These are phyloP conservation scores for Cosmorhoe ocellata DNA, from an alignment of 2,888 invertebrate species.

Conservation along the genomic window DNA sequence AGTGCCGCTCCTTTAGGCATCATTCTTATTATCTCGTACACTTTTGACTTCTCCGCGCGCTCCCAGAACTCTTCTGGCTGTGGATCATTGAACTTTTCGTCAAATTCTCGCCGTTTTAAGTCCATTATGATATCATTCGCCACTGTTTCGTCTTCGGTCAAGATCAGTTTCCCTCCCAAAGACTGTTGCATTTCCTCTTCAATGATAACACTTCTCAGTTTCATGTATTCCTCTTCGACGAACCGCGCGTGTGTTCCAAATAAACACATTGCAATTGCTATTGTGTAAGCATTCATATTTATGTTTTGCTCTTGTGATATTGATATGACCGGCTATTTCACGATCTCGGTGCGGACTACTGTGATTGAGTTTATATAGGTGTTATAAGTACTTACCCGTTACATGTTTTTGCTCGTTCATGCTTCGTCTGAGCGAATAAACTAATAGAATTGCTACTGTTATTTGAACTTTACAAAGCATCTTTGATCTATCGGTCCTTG, in stretches of 20 bases:
- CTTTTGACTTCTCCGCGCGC: constrained; percentile 83
- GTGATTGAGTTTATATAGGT: constrained; percentile 10
- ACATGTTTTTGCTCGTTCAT: constrained; percentile 10
- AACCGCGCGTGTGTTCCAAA: constrained; percentile 33
- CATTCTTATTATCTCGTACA: constrained; percentile 84
- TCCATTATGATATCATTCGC: constrained; percentile 83
- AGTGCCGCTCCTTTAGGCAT: constrained; percentile 90
- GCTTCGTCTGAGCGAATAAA: constrained; percentile 2
- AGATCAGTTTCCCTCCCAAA: constrained; percentile 74
- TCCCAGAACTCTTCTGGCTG: constrained; percentile 82
- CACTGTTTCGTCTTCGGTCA: constrained; percentile 70
- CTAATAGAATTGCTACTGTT: not conserved
- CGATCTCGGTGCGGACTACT: constrained; percentile 10
- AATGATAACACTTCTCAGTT: constrained; percentile 47
- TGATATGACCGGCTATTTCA: constrained; percentile 19
- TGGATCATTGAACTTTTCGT: constrained; percentile 72
- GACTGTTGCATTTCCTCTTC: constrained; percentile 66
- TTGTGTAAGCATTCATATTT: constrained; percentile 33
- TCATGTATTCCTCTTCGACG: constrained; percentile 43
- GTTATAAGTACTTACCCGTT: constrained; percentile 7
- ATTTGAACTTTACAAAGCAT: not conserved
- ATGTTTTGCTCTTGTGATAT: constrained; percentile 16
- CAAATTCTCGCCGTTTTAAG: constrained; percentile 77
- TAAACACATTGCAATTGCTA: constrained; percentile 36
- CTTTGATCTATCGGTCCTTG: no score